These are phyloP conservation scores for Gallinago nigripennis DNA, from an alignment of 2,797 vertebrate genomes.

Conservation along the genomic window DNA sequence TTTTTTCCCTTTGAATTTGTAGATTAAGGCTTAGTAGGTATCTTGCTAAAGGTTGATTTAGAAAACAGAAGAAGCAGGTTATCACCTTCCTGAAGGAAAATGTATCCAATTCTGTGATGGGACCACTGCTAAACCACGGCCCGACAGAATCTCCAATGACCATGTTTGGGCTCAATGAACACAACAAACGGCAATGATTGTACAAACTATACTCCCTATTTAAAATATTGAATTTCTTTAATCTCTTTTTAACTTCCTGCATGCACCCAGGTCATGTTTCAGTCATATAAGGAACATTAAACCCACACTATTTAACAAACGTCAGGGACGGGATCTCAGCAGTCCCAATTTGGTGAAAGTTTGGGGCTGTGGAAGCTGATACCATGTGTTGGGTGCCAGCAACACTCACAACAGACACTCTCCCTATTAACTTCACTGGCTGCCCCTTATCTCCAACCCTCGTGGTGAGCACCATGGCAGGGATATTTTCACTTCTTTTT, in stretches of 20 bases:
- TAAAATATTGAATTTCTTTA: background rate
- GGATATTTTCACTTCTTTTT: background rate
- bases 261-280: background rate
- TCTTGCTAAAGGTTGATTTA: background rate
- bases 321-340: background rate
- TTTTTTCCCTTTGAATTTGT: background rate
- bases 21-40: background rate
- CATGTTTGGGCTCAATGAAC: background rate
- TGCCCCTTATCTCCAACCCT: background rate
- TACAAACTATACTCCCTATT: background rate
- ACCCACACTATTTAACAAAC: background rate
- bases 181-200: background rate
- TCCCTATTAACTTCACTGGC: background rate
- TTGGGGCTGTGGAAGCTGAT: background rate
- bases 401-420: background rate
- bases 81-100: background rate
- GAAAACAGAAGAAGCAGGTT: background rate
- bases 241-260: background rate
- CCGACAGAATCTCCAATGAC: background rate
- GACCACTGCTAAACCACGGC: background rate
- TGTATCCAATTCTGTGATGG: accelerated
- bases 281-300: background rate
- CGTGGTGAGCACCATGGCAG: background rate
- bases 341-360: background rate
- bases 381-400: background rate